Conservation (phyloP, 2,113 vertebrate species). For the Callospermophilus lateralis region DNA sequence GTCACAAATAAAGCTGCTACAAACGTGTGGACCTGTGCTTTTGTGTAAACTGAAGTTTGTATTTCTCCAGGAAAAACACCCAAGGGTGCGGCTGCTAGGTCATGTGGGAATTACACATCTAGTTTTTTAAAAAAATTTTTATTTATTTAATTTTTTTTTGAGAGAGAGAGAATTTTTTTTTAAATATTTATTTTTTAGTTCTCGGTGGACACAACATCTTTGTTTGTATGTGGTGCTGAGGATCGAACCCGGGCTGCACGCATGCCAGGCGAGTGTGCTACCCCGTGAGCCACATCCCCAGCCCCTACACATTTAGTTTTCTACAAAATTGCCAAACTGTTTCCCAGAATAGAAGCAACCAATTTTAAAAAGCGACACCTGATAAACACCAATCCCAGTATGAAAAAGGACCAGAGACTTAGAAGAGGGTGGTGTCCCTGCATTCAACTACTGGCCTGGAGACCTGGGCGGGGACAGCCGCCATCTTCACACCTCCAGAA, state of each 20-base stretch:
- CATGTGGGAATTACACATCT: neutral
- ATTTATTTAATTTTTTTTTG: too few relatives aligned
- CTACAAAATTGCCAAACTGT: neutral
- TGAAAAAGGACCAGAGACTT: fast-evolving
- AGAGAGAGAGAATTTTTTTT: too few relatives aligned
- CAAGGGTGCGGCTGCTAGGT: neutral
- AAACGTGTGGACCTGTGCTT: neutral
- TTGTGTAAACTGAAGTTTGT: neutral
- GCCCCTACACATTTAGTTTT: neutral
- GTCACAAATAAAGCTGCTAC: neutral
- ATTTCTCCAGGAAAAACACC: neutral
- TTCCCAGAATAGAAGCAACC: neutral
- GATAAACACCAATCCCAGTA: neutral
- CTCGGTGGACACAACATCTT: too few relatives aligned
- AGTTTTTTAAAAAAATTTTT: neutral
- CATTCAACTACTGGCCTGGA: fast-evolving
- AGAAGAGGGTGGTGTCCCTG: fast-evolving
- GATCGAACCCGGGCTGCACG: too few relatives aligned
- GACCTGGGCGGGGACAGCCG: fast-evolving
- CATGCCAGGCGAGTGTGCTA: too few relatives aligned
- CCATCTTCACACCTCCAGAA: neutral
- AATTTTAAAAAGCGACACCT: neutral
- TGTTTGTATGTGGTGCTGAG: too few relatives aligned
- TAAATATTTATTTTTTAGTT: too few relatives aligned
- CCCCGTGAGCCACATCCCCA: too few relatives aligned